phyloP scores from a whole-genome alignment of 2,888 invertebrate genomes.

The Trichacis sp. region DNA sequence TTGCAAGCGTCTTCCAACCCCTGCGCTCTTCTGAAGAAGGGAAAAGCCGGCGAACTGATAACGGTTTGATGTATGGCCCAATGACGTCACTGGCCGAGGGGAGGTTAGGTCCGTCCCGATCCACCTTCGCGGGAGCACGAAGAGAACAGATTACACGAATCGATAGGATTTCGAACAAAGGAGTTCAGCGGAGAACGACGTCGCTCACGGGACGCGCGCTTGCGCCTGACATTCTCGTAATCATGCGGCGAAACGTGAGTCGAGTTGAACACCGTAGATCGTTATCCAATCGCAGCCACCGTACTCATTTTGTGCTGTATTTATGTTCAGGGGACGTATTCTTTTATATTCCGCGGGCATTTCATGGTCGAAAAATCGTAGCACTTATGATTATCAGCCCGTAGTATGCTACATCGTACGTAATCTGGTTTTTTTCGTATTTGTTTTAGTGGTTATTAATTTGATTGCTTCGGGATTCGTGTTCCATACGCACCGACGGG shows the following conservation, averaged over 20 bases:
- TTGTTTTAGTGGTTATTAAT: constrained; percentile 65
- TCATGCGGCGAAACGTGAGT: constrained; percentile 46
- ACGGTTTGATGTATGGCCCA: constrained; percentile 67
- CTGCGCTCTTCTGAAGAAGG: constrained; percentile 42
- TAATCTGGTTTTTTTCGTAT: too few species aligned
- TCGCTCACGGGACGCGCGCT: constrained; percentile 45
- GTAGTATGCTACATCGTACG: too few species aligned
- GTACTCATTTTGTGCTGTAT: too few species aligned
- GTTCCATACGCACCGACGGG: constrained; percentile 60
- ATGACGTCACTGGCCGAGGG: constrained; percentile 63
- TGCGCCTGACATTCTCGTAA: constrained; percentile 47
- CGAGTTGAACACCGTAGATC: constrained; percentile 40
- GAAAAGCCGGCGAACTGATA: constrained; percentile 60
- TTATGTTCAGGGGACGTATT: too few species aligned
- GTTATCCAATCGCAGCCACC: constrained; percentile 37
- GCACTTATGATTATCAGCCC: too few species aligned
- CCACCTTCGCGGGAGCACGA: constrained; percentile 49
- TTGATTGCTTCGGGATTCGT: constrained; percentile 66
- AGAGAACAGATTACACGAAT: constrained; percentile 65
- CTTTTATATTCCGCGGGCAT: too few species aligned
- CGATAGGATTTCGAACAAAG: constrained; percentile 63
- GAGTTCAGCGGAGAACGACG: constrained; percentile 47
- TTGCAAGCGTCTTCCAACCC: constrained; percentile 33
- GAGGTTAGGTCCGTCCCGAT: constrained; percentile 36
- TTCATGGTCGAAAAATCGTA: too few species aligned